Percentiles rank a stretch among this genome's conserved stretches.
Evolutionary conservation across 2,113 vertebrate genomes (phyloP).

Genomic region (Corythornis cristatus): DNA sequence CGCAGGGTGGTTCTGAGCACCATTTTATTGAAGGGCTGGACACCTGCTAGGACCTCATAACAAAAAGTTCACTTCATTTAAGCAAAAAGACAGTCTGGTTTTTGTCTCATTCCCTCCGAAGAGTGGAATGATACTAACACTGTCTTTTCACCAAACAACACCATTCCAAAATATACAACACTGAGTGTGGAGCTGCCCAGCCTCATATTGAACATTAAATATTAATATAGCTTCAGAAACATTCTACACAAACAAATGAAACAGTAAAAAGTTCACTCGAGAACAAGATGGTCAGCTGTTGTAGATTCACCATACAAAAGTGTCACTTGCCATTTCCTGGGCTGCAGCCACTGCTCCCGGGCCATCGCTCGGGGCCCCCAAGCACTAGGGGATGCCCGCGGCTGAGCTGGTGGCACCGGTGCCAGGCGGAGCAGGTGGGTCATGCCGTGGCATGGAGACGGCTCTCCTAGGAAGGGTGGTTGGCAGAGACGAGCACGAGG

Average conservation of each 20-base stretch:
- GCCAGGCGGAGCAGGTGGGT: rapidly evolving
- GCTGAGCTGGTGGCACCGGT: rapidly evolving
- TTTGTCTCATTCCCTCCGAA: conserved; percentile 34
- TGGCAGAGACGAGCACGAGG: rapidly evolving
- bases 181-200: conserved; percentile 26
- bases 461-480: neutral
- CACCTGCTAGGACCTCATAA: conserved; percentile 58
- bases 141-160: conserved; percentile 46
- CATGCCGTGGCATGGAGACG: rapidly evolving
- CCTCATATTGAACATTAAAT: conserved; percentile 57
- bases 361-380: rapidly evolving
- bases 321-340: rapidly evolving
- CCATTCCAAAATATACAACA: conserved; percentile 68
- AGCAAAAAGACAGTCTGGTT: conserved; percentile 41
- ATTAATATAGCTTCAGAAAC: conserved; percentile 50
- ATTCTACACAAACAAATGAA: conserved; percentile 64
- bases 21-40: conserved; percentile 71
- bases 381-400: neutral
- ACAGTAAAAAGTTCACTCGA: conserved; percentile 37
- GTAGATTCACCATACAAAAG: conserved; percentile 7
- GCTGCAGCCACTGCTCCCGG: neutral
- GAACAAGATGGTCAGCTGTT: conserved; percentile 22
- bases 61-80: conserved; percentile 57
- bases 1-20: conserved; percentile 60
- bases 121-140: neutral